A percentile compares a stretch with the other conserved stretches of the same genome.
Conservation (phyloP, 2,797 vertebrate species). For the Heterohyrax brucei region DNA sequence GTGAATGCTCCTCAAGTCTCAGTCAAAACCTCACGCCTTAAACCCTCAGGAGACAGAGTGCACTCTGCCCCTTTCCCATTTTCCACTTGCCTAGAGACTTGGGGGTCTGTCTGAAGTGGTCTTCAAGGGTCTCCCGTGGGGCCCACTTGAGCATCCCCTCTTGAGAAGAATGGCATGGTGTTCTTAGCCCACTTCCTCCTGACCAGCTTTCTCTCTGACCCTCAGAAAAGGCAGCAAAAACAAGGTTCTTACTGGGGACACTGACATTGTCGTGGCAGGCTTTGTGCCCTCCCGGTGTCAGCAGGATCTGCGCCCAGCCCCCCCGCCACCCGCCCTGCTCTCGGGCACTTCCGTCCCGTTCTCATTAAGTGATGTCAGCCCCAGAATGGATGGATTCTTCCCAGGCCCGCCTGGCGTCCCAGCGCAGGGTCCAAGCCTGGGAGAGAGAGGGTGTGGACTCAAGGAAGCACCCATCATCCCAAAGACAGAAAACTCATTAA, state of each 20-base stretch:
- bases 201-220: constrained; percentile 17
- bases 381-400: constrained; percentile 79
- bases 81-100: constrained; percentile 2
- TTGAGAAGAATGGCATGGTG: neutral
- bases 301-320: constrained; percentile 21
- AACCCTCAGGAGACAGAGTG: too few relatives aligned
- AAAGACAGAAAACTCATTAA: constrained; percentile 75
- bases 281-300: constrained; percentile 3
- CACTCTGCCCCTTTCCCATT: neutral
- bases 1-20: neutral
- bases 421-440: neutral
- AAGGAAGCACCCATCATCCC: constrained; percentile 53
- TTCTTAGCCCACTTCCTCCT: constrained; percentile 66
- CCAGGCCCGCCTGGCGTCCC: neutral
- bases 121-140: neutral
- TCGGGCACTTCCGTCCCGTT: constrained; percentile 68
- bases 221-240: neutral
- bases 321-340: neutral
- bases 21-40: neutral
- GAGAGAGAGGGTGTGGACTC: neutral
- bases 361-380: constrained; percentile 62
- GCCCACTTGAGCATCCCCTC: neutral
- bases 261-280: neutral
- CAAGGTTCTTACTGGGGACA: neutral
- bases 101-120: constrained; percentile 41